Conservation (phyloP, 2,888 invertebrate species). For the Aphidius colemani region DNA sequence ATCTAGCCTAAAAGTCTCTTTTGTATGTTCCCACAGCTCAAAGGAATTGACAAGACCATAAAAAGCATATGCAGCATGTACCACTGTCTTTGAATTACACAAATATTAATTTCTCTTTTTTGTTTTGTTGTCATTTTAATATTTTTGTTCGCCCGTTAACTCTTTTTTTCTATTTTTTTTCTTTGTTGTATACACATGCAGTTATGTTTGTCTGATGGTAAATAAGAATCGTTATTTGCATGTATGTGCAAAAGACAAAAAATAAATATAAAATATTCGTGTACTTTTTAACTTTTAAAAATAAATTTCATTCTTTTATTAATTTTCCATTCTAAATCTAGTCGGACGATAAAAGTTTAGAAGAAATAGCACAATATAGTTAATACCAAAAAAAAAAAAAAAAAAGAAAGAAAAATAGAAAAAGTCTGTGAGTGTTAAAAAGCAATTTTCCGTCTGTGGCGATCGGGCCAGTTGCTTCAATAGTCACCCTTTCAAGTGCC, state of each 20-base stretch:
- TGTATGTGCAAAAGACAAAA: neutral
- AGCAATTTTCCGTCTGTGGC: constrained; percentile 38
- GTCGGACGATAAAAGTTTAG: no score
- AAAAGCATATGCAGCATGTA: constrained; percentile 24
- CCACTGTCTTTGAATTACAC: constrained; percentile 17
- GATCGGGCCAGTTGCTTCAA: constrained; percentile 32
- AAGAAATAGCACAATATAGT: no score
- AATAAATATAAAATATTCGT: neutral
- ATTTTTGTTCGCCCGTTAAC: neutral
- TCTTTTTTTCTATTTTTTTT: neutral
- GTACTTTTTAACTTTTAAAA: neutral
- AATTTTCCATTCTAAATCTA: neutral
- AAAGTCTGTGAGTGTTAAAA: constrained; percentile 31
- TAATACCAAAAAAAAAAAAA: no score
- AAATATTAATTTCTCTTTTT: constrained; percentile 8
- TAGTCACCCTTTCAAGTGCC: constrained; percentile 25
- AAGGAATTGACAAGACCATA: constrained; percentile 29
- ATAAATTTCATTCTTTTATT: neutral
- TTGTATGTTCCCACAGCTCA: constrained; percentile 29
- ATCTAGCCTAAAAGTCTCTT: constrained; percentile 33
- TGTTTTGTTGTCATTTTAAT: neutral
- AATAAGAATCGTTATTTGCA: neutral
- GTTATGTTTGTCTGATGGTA: no score
- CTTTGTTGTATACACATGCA: no score
- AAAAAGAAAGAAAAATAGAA: constrained; percentile 7